phyloP scores from a whole-genome alignment of 2,888 invertebrate genomes.

The Chaitophorus viminalis region DNA sequence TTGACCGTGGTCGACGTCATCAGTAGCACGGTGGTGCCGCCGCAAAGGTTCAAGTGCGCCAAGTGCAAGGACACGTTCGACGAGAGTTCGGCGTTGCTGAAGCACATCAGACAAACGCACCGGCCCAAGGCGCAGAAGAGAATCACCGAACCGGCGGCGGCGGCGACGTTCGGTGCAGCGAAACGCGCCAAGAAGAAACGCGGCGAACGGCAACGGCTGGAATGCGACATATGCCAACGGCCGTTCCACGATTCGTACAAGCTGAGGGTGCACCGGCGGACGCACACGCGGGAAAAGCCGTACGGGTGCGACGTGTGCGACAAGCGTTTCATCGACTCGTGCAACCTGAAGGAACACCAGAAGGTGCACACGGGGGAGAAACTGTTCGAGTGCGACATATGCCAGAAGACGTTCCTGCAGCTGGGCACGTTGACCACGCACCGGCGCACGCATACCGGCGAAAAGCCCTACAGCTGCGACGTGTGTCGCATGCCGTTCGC shows the following conservation, averaged over 20 bases:
- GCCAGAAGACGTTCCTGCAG: slow-evolving; percentile 70
- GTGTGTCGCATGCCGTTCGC: slow-evolving; percentile 65
- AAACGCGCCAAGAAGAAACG: slow-evolving; percentile 32
- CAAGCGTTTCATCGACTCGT: slow-evolving; percentile 69
- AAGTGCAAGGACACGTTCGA: slow-evolving; percentile 49
- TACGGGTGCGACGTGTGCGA: slow-evolving; percentile 69
- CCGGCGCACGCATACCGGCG: slow-evolving; percentile 69
- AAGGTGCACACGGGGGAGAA: slow-evolving; percentile 70
- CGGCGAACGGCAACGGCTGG: slow-evolving; percentile 23
- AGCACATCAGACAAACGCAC: slow-evolving; percentile 43
- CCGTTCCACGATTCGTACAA: slow-evolving; percentile 66
- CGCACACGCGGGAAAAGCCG: slow-evolving; percentile 72
- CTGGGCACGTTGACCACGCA: slow-evolving; percentile 70
- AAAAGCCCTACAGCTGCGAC: slow-evolving; percentile 68
- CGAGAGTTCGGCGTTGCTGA: slow-evolving; percentile 7
- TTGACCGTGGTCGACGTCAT: too few relatives aligned
- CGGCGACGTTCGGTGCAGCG: background rate
- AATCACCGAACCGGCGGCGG: background rate
- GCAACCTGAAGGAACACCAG: slow-evolving; percentile 69
- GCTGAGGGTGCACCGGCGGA: slow-evolving; percentile 70
- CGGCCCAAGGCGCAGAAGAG: background rate
- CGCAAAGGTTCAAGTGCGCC: slow-evolving; percentile 50
- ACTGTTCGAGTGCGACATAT: slow-evolving; percentile 70
- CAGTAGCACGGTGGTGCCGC: background rate
- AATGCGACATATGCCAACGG: slow-evolving; percentile 35